Conservation (phyloP, 1,140 invertebrate genomes). For the Vollenhovia emeryi region DNA sequence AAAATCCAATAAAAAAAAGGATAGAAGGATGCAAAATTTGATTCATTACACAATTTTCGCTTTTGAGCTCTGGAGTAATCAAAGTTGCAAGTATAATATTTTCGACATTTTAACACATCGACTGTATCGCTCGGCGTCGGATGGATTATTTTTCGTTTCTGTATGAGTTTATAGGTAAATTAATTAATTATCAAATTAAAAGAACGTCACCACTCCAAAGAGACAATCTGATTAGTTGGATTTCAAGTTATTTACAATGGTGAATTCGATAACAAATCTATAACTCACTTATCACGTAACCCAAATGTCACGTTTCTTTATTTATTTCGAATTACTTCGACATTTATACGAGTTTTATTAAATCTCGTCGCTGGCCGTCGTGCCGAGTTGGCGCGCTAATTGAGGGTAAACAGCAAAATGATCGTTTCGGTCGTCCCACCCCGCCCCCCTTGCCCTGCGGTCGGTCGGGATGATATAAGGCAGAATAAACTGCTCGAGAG, state of each 20-base stretch:
- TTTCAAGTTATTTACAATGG: neutral
- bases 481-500: slow-evolving; percentile 26
- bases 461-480: slow-evolving; percentile 16
- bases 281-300: neutral
- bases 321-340: slow-evolving; percentile 13
- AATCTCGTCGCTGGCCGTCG: neutral
- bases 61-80: neutral
- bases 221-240: neutral
- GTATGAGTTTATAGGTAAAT: neutral
- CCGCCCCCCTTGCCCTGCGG: too few relatives aligned
- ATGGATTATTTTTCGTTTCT: neutral
- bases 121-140: neutral
- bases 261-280: neutral
- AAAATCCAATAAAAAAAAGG: neutral
- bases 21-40: neutral
- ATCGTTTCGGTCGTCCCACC: slow-evolving; percentile 1
- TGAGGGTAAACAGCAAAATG: slow-evolving; percentile 31
- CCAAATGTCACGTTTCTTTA: neutral
- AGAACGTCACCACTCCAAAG: neutral
- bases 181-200: neutral
- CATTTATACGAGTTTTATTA: slow-evolving; percentile 12
- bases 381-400: slow-evolving; percentile 6
- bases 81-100: neutral
- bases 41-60: neutral
- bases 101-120: neutral